A percentile compares a stretch with the other conserved stretches of the same genome.
phyloP scores from a whole-genome alignment of 1,140 invertebrate genomes.

The Polypedilum pembai region DNA sequence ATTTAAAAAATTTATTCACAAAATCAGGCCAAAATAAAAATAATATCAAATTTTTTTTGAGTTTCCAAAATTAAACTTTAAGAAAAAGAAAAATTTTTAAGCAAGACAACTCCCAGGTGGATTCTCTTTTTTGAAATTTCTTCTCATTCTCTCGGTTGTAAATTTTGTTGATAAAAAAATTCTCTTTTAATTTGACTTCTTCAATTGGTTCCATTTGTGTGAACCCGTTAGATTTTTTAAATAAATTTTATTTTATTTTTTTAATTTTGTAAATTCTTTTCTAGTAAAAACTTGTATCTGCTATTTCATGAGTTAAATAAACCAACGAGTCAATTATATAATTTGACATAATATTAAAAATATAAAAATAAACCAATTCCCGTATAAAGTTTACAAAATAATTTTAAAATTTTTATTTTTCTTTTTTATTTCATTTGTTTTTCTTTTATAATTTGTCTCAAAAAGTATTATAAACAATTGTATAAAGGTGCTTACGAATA shows the following conservation, averaged over 20 bases:
- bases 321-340: not conserved
- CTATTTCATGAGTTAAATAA: not conserved
- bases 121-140: slow-evolving; percentile 3
- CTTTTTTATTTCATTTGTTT: slow-evolving; percentile 29
- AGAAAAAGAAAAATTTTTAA: not conserved
- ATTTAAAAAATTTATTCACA: slow-evolving; percentile 29
- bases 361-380: slow-evolving; percentile 11
- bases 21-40: slow-evolving; percentile 33
- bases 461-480: not conserved
- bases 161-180: not conserved
- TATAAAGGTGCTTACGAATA: slow-evolving; percentile 21
- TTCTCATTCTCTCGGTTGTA: not conserved
- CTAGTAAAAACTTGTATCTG: not conserved
- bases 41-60: no score
- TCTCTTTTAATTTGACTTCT: slow-evolving; percentile 29
- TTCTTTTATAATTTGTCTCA: slow-evolving; percentile 30
- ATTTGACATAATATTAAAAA: not conserved
- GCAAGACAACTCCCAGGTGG: slow-evolving; percentile 30
- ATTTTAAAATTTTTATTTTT: slow-evolving; percentile 20
- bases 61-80: no score
- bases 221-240: slow-evolving; percentile 33
- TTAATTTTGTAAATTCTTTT: slow-evolving; percentile 12
- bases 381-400: not conserved
- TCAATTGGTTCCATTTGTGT: slow-evolving; percentile 32
- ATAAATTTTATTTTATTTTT: slow-evolving; percentile 32